These are phyloP conservation scores for Larimichthys polyactis DNA, from an alignment of 2,113 vertebrate genomes.

Conservation along the genomic window DNA sequence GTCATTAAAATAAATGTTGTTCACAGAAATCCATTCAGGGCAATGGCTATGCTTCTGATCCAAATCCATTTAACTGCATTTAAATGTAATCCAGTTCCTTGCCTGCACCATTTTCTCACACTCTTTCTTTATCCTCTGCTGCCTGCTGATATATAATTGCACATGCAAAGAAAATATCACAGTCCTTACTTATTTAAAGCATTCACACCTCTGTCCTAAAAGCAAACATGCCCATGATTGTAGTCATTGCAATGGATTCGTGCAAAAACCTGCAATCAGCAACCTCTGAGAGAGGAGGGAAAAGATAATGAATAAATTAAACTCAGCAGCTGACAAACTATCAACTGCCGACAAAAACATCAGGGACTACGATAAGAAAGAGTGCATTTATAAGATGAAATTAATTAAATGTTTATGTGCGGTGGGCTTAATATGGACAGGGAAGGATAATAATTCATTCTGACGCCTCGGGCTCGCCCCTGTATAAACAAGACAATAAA, in stretches of 20 bases:
- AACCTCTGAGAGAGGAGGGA: slow-evolving; percentile 16
- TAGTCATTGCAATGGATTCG: slow-evolving; percentile 9
- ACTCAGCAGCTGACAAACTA: slow-evolving; percentile 59
- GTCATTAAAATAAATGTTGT: not conserved
- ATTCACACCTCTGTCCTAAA: slow-evolving; percentile 1
- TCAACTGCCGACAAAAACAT: slow-evolving; percentile 11
- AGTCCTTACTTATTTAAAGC: slow-evolving; percentile 13
- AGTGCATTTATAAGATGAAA: slow-evolving; percentile 54
- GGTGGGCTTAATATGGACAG: slow-evolving; percentile 40
- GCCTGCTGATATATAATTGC: slow-evolving; percentile 4
- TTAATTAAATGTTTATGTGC: slow-evolving; percentile 69
- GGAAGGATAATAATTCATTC: slow-evolving; percentile 56
- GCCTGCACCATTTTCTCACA: not conserved
- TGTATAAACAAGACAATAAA: slow-evolving; percentile 57
- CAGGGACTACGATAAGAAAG: slow-evolving; percentile 59
- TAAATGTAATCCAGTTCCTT: not conserved
- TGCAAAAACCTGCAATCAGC: slow-evolving; percentile 48
- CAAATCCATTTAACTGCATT: not conserved
- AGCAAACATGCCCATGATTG: slow-evolving; percentile 20
- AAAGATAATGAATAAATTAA: slow-evolving; percentile 68
- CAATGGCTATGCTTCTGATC: not conserved
- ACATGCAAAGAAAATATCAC: not conserved
- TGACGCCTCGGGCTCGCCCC: slow-evolving; percentile 33
- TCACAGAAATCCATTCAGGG: not conserved
- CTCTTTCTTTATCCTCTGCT: not conserved